Percentiles rank a stretch among this genome's conserved stretches.
Evolutionary conservation across 2,113 vertebrate species (phyloP).

Genomic region (Benitochromis conjunctus): DNA sequence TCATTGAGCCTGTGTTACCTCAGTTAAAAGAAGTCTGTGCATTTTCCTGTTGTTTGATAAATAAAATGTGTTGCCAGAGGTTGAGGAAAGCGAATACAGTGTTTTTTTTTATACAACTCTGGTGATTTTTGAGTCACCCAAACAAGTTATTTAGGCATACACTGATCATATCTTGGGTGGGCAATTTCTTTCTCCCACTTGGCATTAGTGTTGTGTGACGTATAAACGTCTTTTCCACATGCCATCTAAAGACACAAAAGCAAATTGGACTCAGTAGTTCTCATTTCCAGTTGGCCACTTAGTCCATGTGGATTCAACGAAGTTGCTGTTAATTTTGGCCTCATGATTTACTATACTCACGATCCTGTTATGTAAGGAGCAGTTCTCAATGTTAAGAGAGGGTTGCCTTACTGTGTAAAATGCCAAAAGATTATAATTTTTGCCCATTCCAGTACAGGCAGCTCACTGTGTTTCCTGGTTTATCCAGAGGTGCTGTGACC

Average conservation of each 20-base stretch:
- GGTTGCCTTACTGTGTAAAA: not conserved
- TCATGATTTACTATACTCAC: not conserved
- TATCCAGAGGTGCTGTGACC: slow-evolving; percentile 62
- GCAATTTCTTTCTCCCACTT: not conserved
- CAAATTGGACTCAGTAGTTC: not conserved
- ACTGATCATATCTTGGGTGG: not conserved
- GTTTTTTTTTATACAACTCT: not conserved
- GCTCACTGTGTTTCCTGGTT: not conserved
- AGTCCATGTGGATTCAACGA: not conserved
- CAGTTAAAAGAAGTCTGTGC: not conserved
- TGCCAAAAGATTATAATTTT: not conserved
- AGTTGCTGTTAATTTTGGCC: not conserved
- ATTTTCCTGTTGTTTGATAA: not conserved
- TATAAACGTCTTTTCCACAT: not conserved
- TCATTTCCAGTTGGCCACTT: not conserved
- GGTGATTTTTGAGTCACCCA: not conserved
- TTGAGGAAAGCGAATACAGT: not conserved
- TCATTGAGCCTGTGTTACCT: not conserved
- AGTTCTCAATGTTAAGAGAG: not conserved
- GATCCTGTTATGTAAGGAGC: not conserved
- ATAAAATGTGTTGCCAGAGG: not conserved
- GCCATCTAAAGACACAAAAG: not conserved
- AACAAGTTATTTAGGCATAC: not conserved
- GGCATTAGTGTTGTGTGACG: not conserved
- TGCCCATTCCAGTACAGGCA: not conserved